Conservation (phyloP, 1,140 invertebrate species). For the Musca domestica region DNA sequence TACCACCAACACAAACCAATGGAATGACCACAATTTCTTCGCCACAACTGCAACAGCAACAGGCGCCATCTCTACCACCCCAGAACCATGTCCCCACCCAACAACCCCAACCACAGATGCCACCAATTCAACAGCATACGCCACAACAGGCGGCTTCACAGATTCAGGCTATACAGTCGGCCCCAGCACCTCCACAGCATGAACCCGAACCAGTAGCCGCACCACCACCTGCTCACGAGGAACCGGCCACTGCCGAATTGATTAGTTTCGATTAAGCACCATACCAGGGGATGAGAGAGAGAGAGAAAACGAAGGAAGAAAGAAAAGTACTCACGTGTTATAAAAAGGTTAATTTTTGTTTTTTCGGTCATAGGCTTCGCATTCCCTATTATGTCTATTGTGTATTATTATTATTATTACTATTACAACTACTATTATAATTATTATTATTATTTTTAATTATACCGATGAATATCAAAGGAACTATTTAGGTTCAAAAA, state of each 20-base stretch:
- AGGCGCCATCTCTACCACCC: conserved; percentile 24
- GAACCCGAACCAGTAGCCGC: conserved; percentile 43
- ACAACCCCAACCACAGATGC: conserved; percentile 45
- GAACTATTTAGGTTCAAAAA: too few species aligned
- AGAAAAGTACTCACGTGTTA: too few species aligned
- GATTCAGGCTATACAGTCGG: conserved; percentile 39
- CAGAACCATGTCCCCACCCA: conserved; percentile 33
- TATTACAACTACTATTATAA: too few species aligned
- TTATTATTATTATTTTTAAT: too few species aligned
- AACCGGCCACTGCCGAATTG: conserved; percentile 66
- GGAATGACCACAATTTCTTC: too few species aligned
- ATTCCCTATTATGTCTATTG: too few species aligned
- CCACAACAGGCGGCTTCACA: conserved; percentile 36
- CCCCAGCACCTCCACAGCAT: conserved; percentile 53
- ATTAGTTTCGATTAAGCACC: conserved; percentile 68
- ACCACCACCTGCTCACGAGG: conserved; percentile 49
- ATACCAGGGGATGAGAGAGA: too few species aligned
- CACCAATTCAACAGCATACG: conserved; percentile 20
- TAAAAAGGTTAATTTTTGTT: too few species aligned
- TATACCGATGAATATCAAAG: too few species aligned
- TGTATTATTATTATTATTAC: too few species aligned
- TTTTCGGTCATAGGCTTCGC: too few species aligned
- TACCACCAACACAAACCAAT: conserved; percentile 1
- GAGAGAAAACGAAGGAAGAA: too few species aligned
- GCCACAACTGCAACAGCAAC: conserved; percentile 1